phyloP scores from a whole-genome alignment of 2,888 invertebrate genomes.

The Venusia cambrica region DNA sequence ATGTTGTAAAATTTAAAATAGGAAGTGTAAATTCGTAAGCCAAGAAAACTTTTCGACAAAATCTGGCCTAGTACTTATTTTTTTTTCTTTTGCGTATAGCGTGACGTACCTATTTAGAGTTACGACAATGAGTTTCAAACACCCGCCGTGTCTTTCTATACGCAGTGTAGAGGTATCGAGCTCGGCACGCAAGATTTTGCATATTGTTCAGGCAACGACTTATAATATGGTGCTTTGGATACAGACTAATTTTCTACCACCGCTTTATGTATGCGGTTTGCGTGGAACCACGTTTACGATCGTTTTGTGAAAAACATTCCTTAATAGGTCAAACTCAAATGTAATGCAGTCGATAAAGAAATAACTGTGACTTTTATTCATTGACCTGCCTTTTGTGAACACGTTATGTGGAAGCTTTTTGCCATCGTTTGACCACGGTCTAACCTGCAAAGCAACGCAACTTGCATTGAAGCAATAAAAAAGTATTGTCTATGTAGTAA shows the following conservation, averaged over 20 bases:
- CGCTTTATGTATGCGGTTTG: slow-evolving; percentile 18
- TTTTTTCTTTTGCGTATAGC: too few species aligned
- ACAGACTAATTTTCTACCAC: slow-evolving; percentile 26
- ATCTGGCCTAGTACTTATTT: too few species aligned
- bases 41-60: too few species aligned
- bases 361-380: slow-evolving; percentile 1
- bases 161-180: slow-evolving; percentile 10
- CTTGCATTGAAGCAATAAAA: too few species aligned
- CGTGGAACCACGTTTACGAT: slow-evolving; percentile 23
- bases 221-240: slow-evolving; percentile 21
- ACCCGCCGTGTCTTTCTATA: slow-evolving; percentile 1
- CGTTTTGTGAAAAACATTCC: slow-evolving; percentile 22
- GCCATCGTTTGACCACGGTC: too few species aligned
- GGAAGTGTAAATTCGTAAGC: too few species aligned
- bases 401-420: too few species aligned
- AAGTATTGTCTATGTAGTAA: too few species aligned
- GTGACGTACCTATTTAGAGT: too few species aligned
- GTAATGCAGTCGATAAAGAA: not conserved
- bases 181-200: slow-evolving; percentile 29
- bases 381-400: too few species aligned
- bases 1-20: too few species aligned
- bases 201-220: slow-evolving; percentile 21
- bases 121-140: slow-evolving; percentile 5
- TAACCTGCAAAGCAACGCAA: too few species aligned
- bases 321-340: slow-evolving; percentile 21